Evolutionary conservation across 2,888 invertebrate genomes (phyloP).

Genomic region (Empis livida): DNA sequence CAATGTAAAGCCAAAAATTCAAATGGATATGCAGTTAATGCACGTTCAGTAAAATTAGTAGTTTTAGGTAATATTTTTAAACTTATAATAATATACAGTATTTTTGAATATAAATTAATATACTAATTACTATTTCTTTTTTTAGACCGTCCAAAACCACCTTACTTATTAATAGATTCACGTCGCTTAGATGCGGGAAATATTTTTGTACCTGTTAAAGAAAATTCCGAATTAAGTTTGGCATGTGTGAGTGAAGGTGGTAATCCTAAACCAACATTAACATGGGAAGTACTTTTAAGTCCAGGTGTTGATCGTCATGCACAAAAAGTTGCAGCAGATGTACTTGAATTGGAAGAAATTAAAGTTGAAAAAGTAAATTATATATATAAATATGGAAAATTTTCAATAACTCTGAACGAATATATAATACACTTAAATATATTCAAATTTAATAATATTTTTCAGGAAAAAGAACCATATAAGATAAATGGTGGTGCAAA

Average conservation of each 20-base stretch:
- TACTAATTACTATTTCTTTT: no score
- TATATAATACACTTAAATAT: background rate
- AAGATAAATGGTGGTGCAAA: constrained; percentile 39
- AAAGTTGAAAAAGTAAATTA: constrained; percentile 33
- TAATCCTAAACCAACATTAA: constrained; percentile 49
- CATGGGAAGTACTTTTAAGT: constrained; percentile 35
- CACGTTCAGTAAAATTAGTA: constrained; percentile 49
- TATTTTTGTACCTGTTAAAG: constrained; percentile 75
- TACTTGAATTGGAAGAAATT: constrained; percentile 34
- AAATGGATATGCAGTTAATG: constrained; percentile 45
- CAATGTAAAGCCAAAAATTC: constrained; percentile 56
- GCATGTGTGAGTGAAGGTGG: constrained; percentile 80
- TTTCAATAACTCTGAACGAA: background rate
- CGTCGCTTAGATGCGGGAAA: constrained; percentile 73
- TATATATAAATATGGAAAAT: no score
- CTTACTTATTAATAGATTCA: constrained; percentile 77
- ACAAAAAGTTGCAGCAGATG: constrained; percentile 40
- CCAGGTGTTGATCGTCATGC: constrained; percentile 47
- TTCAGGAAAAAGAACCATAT: constrained; percentile 31
- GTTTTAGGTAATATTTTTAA: constrained; percentile 43
- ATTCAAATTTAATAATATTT: constrained; percentile 2
- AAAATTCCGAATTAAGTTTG: constrained; percentile 68
- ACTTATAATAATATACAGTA: no score
- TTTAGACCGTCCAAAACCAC: constrained; percentile 69
- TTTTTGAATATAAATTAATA: no score